These are phyloP conservation scores for Campylomormyrus tamandua DNA, from an alignment of 2,113 vertebrate species.

Conservation along the genomic window DNA sequence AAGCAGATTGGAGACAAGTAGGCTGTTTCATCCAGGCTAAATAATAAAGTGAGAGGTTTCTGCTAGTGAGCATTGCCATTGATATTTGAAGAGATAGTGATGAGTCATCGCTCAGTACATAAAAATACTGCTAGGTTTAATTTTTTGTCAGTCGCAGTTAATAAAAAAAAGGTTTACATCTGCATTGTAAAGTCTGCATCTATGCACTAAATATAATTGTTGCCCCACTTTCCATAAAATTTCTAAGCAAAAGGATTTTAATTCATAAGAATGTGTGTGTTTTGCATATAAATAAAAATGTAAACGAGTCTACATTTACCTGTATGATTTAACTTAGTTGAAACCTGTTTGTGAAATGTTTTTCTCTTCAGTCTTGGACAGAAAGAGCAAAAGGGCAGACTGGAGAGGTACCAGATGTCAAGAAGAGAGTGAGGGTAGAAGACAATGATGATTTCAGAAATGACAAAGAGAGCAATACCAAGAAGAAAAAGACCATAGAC, in stretches of 20 bases:
- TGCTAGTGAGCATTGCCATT: constrained; percentile 10
- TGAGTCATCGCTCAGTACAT: constrained; percentile 57
- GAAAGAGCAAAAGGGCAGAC: constrained; percentile 67
- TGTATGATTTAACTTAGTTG: background rate
- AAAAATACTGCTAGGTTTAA: background rate
- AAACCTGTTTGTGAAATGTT: background rate
- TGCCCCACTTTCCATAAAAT: background rate
- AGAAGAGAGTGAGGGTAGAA: constrained; percentile 68
- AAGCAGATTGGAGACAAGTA: constrained; percentile 16
- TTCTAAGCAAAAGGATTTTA: background rate
- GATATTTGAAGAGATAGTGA: constrained; percentile 23
- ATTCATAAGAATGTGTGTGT: background rate
- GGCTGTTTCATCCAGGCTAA: background rate
- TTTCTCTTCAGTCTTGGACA: constrained; percentile 68
- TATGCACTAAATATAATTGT: background rate
- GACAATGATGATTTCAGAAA: constrained; percentile 34
- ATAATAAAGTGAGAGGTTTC: constrained; percentile 16
- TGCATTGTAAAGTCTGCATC: constrained; percentile 22
- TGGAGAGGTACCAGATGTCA: constrained; percentile 55
- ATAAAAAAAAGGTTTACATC: background rate
- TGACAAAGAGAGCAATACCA: constrained; percentile 49
- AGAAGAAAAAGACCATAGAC: constrained; percentile 67
- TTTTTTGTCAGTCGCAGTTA: background rate
- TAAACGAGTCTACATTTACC: background rate
- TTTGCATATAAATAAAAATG: background rate